Evolutionary conservation across 2,797 vertebrate genomes (phyloP).

Genomic region (Spinibarbus caldwelli): DNA sequence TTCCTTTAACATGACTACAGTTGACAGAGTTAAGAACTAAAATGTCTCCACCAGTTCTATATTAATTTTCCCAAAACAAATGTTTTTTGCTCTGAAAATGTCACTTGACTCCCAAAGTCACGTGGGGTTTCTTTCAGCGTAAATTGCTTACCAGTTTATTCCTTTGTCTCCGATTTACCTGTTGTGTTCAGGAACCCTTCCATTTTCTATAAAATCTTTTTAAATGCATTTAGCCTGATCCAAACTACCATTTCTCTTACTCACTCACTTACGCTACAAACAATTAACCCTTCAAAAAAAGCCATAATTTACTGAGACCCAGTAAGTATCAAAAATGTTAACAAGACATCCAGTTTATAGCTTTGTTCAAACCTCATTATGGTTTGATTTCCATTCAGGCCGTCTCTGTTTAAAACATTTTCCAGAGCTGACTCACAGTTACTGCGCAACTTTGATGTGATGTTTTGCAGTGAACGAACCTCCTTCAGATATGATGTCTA

Average conservation of each 20-base stretch:
- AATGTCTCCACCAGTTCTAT: not conserved
- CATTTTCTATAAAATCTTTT: not conserved
- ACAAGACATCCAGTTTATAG: constrained; percentile 21
- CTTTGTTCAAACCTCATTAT: constrained; percentile 26
- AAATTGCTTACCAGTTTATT: not conserved
- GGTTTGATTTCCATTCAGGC: constrained; percentile 36
- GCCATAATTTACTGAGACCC: not conserved
- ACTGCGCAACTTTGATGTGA: constrained; percentile 40
- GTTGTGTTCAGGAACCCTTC: not conserved
- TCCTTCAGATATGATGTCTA: constrained; percentile 45
- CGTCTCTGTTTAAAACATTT: constrained; percentile 31
- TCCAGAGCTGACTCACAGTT: constrained; percentile 29
- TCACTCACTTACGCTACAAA: not conserved
- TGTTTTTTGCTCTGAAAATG: not conserved
- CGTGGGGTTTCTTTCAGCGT: not conserved
- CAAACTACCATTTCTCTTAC: not conserved
- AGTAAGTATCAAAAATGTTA: constrained; percentile 5
- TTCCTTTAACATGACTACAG: not conserved
- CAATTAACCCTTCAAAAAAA: not conserved
- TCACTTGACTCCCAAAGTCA: not conserved
- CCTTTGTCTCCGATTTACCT: not conserved
- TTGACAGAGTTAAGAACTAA: not conserved
- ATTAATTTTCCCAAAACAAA: not conserved
- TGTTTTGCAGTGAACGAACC: constrained; percentile 41
- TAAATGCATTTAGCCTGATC: constrained; percentile 3